Evolutionary conservation across 2,797 vertebrate species (phyloP).

Genomic region (Platyrinchus mystaceus): DNA sequence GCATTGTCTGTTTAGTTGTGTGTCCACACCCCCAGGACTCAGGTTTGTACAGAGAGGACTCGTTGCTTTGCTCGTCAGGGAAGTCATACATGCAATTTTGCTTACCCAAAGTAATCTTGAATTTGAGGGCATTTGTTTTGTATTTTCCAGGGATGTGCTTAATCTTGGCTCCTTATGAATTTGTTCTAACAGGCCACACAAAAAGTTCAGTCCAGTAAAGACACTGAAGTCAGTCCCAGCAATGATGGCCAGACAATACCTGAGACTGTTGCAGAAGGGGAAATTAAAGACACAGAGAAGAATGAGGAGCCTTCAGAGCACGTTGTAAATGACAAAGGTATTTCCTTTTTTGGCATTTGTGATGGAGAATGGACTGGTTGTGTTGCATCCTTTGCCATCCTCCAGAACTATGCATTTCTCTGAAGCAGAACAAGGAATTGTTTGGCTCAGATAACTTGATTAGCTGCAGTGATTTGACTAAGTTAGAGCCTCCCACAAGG

Average conservation of each 20-base stretch:
- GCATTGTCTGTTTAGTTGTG: neutral
- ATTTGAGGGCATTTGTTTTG: neutral
- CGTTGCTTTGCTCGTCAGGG: neutral
- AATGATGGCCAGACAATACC: conserved; percentile 20
- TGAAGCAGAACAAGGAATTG: neutral
- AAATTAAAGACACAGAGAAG: conserved; percentile 35
- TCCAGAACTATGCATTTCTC: neutral
- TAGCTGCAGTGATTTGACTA: neutral
- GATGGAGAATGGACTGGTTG: neutral
- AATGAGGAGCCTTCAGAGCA: conserved; percentile 75
- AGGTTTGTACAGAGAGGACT: neutral
- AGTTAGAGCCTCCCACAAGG: neutral
- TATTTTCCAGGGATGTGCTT: neutral
- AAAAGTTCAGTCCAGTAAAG: conserved; percentile 60
- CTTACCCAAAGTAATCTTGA: neutral
- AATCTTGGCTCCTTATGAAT: neutral
- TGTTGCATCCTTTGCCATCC: neutral
- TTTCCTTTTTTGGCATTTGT: neutral
- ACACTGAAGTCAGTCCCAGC: conserved; percentile 19
- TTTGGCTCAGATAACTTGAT: neutral
- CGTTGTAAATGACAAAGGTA: conserved; percentile 73
- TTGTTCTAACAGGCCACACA: conserved; percentile 50
- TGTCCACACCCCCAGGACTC: neutral
- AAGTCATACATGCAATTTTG: neutral
- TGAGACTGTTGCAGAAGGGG: conserved; percentile 36